Conservation (phyloP, 2,113 vertebrate genomes). For the Pleuronectes platessa region DNA sequence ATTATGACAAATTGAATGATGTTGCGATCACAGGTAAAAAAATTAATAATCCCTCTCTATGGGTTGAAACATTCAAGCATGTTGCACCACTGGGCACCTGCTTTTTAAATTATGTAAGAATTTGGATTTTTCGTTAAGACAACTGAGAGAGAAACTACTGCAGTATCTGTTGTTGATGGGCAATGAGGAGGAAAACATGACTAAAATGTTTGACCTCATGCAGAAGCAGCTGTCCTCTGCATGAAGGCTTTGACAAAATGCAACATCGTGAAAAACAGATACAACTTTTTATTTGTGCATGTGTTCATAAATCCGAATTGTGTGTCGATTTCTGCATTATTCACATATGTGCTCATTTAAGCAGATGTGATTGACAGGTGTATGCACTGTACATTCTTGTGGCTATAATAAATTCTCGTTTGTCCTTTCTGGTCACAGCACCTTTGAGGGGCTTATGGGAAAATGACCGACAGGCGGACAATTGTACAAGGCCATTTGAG, state of each 20-base stretch:
- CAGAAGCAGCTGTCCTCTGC: slow-evolving; percentile 3
- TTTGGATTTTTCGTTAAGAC: too few relatives aligned
- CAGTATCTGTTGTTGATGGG: too few relatives aligned
- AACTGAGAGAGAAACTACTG: too few relatives aligned
- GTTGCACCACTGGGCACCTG: too few relatives aligned
- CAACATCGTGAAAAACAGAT: neutral
- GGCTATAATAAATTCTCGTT: slow-evolving; percentile 33
- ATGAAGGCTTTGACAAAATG: slow-evolving; percentile 12
- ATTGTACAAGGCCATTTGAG: slow-evolving; percentile 32
- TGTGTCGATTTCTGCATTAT: neutral
- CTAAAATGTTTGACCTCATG: too few relatives aligned
- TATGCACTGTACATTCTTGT: slow-evolving; percentile 31
- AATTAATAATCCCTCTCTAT: neutral
- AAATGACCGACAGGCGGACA: slow-evolving; percentile 37
- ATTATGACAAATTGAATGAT: slow-evolving; percentile 6
- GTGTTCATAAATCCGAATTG: neutral
- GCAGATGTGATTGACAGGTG: slow-evolving; percentile 31
- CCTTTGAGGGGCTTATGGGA: slow-evolving; percentile 15
- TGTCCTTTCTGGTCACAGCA: slow-evolving; percentile 23
- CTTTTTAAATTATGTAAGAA: too few relatives aligned
- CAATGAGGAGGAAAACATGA: neutral
- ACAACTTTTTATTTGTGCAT: neutral
- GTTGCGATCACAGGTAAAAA: neutral
- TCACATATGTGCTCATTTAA: neutral
- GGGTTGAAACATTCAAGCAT: neutral